Base-by-base conservation (phyloP, 2,797 vertebrate species). In the Otus scops region DNA sequence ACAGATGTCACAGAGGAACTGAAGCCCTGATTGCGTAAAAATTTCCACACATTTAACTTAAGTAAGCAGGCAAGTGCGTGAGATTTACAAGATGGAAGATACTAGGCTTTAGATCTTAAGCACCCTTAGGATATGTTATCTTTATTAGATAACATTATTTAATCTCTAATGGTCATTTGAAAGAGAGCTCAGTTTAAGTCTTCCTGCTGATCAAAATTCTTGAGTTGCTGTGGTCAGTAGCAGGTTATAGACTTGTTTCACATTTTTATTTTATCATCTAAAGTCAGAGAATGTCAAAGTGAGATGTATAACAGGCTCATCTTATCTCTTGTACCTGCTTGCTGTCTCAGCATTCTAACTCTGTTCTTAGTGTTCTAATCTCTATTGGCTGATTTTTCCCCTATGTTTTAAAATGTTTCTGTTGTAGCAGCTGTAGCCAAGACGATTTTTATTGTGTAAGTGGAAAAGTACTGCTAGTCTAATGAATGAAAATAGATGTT, bases 391-490 rank as follows among this genome's bases (percentile, higher is more conserved):
- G 80, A 85, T 97, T 89, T 89, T 91, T 43, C 54, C 50, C 11
- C 61, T 76, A 7, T 54, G 68, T 90, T 95, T 91, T 77, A 71
- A 86, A 89, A 68, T 79, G n/a, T 92, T 93, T 94, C 84, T 96
- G 53, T 95, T 97, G 87, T 91, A 74, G 84, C 93, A 94, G 80
- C 68, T 26, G 38, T 75, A 87, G 79, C 61, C 56, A 71, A 94
- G 43, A 86, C 3, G 13, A 7, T 59, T 92, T 93, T 92, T 59
- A 53, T 88, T 51, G 60, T 94, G 47, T 56, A 84, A 95, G 54
- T 93, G 94, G 96, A 96, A 97, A 97, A 97, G 74, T 96, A 88
- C 93, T 79, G 73, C 64, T 75, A 71, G 67, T 83, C 81, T 73
- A 38, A 64, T 51, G 51, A 89, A 48, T 45, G 21, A 63, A 89